Base-by-base conservation (phyloP, 2,113 vertebrate genomes). In the Anhinga rufa region DNA sequence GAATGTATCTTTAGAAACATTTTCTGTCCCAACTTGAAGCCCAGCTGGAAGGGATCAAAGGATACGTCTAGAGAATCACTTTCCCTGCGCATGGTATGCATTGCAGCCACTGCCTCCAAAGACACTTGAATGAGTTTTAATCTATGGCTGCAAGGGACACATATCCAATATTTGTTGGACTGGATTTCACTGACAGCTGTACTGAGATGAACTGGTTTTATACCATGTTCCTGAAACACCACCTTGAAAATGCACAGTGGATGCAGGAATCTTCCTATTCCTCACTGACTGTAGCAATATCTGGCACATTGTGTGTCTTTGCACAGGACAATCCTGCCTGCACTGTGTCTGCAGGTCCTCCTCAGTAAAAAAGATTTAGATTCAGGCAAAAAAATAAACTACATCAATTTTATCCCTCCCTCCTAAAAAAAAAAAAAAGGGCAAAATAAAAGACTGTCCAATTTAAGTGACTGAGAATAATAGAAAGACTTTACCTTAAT, bases 111-210 rank as follows among this genome's bases (percentile, higher is more conserved):
- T 92, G 55, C 52, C 95, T 74, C 76, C 29, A 62, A 83, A 89
- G 89, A 55, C 15, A 6, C 17, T 78, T 40, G 60, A 92, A 85
- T 89, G 46, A 65, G 36, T 89, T 86, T 71, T 83, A 77, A 62
- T 61, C 24, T 57, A 54, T 21, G 31, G 52, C 75, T 76, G 10
- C 10, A 5, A 89, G 64, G 74, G 57, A 78, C 49, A 86, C 29
- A 54, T 20, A 85, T 36, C 62, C 34, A 55, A 3, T 86, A 92
- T 82, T 93, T 26, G 12, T 38, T 95, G 80, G 82, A 68, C 90
- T 74, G 32, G 68, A 86, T 89, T 97, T 96, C 72, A 88, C 1
- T 68, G 77, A 85, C 88, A 96, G 60, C 77, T 96, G 78, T 90
- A 82, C 58, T 78, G 29, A 42, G 46, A 74, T 85, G 58, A 90